Base-by-base conservation (phyloP, 2,797 vertebrate species). In the Gadopsis marmoratus region DNA sequence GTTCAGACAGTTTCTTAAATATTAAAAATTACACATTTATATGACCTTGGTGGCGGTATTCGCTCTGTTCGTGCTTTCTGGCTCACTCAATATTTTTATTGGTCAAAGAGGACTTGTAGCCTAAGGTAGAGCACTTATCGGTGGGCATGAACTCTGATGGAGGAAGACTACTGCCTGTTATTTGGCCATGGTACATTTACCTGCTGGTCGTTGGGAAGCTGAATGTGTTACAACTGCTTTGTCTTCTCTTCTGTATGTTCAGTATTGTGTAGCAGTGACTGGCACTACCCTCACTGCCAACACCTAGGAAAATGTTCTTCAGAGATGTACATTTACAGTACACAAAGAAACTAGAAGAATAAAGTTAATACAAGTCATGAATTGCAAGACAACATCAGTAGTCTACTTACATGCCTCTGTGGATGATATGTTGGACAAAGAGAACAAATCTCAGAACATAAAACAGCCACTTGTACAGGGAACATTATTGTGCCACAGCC, bases 121-220 rank as follows among this genome's bases (percentile, higher is more conserved):
- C 21, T 16, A 14, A 29, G 4, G 26, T 67, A 55, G 33, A 61
- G 33, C 29, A 59, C 8, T 62, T 43, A 43, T 9, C 53, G 39
- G 43, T 19, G 41, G 14, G n/a, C 35, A 23, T 29, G 5, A 51
- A 11, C 43, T 50, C 17, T 35, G n/a, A 59, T 54, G 29, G n/a
- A 33, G n/a, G n/a, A 60, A 45, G 16, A 35, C 23, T n/a, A 9
- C 35, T 65, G 35, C 9, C 17, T 45, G 21, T 8, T 41, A 6
- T 67, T 64, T 53, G 54, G 39, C 54, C 60, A 74, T 64, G 74
- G 13, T 58, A 37, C 29, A 56, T 47, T 37, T 39, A 16, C 43
- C 23, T 29, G 4, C 48, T 56, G 6, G 8, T 43, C 17, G 39
- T 33, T 51, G 16, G 39, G 1, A 55, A 59, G 31, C 8, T 69